Evolutionary conservation across 2,113 vertebrate genomes (phyloP), one percentile per base, ranked within the genome.

Genomic region (sheep (Ovis aries)): DNA sequence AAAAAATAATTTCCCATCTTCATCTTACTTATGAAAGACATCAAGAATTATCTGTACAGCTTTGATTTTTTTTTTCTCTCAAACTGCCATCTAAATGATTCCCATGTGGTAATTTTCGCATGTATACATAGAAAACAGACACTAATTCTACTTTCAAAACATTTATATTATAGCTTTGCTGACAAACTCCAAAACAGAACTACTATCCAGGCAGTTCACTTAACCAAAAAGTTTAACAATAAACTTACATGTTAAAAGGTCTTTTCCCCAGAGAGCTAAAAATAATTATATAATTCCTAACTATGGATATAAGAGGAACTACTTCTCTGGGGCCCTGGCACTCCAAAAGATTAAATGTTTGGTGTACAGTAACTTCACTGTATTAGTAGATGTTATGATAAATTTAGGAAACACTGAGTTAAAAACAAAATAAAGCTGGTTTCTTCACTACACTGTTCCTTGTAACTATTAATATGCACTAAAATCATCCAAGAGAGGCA

Each of bases 181-280:
- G 48, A 33, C 84, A 88, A 92, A 45, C 33, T 48, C 80, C 50
- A 92, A 84, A 89, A 94, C 1, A 77, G 7, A 43, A 94, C 77
- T 89, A 48, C 36, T 62, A 89, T 53, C 52, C 45, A 92, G 74
- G 52, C 16, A 81, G 78, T n/a, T 21, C 10, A 15, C 21, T 29
- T n/a, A 95, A 84, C 52, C 29, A 62, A 55, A 96, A 82, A 55
- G 21, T 55, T 62, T 43, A 84, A 91, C 36, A 53, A 91, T 71
- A 36, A 93, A 45, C 25, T 50, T 64, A 77, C 19, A 62, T 5
- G 14, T 80, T 78, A 60, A 60, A 94, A 71, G 15, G 7, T 55
- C 94, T 90, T 94, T 17, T 7, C 78, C n/a, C 71, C 50, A 93
- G 60, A 92, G 12, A 95, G 12, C 80, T 53, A 92, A 96, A 91